Evolutionary conservation across 2,797 vertebrate species (phyloP).

Genomic region (Galagoides demidoff): DNA sequence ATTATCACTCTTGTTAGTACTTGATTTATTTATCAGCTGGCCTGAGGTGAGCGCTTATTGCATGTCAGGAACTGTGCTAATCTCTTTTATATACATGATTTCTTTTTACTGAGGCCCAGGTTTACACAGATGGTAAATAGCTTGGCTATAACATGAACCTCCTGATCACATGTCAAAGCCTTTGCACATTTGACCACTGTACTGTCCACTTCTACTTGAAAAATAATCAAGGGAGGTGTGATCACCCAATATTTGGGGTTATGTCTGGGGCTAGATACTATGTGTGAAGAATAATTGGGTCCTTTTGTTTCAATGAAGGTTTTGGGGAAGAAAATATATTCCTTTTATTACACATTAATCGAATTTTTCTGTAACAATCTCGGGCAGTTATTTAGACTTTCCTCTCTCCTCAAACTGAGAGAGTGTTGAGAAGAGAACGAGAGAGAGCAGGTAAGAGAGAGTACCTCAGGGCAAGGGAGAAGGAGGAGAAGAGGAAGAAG

Average conservation of each 20-base stretch:
- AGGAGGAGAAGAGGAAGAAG: too few relatives aligned
- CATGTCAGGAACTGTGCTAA: not conserved
- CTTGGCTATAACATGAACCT: accelerated
- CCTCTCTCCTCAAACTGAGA: not conserved
- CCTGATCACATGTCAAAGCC: not conserved
- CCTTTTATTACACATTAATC: not conserved
- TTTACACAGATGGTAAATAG: not conserved
- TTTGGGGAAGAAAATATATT: not conserved
- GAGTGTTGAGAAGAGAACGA: not conserved
- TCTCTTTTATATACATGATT: not conserved
- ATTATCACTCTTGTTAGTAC: not conserved
- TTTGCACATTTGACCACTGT: not conserved
- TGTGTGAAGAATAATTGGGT: not conserved
- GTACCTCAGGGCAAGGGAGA: too few relatives aligned
- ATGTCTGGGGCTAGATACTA: not conserved
- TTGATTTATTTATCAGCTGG: not conserved
- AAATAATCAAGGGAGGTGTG: not conserved
- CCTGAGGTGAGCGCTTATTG: not conserved
- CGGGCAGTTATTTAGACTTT: not conserved
- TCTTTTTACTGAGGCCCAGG: not conserved
- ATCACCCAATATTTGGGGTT: not conserved
- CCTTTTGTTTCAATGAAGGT: not conserved
- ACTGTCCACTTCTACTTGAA: not conserved
- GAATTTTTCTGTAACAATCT: not conserved
- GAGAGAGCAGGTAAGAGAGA: not conserved